A percentile compares a stretch with the other conserved stretches of the same genome.
These are phyloP conservation scores for Ceryle rudis DNA, from an alignment of 2,797 vertebrate species.

Conservation along the genomic window DNA sequence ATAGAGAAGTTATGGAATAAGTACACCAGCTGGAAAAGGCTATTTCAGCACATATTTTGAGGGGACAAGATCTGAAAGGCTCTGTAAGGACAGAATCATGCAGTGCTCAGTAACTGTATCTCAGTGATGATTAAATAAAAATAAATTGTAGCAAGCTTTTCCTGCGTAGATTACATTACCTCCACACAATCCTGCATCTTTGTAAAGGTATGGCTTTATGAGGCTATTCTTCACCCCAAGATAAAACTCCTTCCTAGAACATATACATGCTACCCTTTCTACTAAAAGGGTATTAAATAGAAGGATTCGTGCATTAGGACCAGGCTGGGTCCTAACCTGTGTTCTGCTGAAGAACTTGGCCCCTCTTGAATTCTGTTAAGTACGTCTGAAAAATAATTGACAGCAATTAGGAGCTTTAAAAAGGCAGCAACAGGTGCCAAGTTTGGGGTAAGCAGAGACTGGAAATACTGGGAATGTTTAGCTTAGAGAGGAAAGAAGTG, in stretches of 20 bases:
- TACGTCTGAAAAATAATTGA: background rate
- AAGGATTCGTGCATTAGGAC: background rate
- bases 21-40: constrained; percentile 34
- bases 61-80: background rate
- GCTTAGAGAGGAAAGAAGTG: background rate
- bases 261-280: background rate
- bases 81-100: background rate
- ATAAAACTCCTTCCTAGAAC: background rate
- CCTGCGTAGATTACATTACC: background rate
- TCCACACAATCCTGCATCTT: background rate
- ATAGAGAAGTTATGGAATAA: constrained; percentile 78
- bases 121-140: background rate
- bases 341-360: background rate
- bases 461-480: background rate
- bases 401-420: background rate
- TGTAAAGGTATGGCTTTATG: background rate
- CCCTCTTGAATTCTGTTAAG: background rate
- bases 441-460: background rate
- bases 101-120: background rate
- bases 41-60: background rate
- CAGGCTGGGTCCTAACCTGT: background rate
- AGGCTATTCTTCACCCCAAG: background rate
- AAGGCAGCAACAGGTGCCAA: background rate
- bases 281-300: background rate
- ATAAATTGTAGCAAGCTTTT: background rate